Conservation (phyloP, 2,888 invertebrate species). For the Hemaris fuciformis region DNA sequence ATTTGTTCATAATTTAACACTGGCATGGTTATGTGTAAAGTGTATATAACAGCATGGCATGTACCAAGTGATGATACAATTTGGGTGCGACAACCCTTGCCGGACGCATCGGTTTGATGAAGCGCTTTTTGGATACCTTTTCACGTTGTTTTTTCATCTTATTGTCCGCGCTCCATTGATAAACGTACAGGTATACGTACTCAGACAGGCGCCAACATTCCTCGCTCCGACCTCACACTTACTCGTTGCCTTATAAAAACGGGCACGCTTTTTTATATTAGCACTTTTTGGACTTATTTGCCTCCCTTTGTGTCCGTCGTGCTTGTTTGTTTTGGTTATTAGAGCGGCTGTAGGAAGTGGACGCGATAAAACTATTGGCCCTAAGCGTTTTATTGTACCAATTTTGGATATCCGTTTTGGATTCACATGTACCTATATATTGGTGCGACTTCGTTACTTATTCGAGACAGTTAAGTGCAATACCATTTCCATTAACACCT, state of each 20-base stretch:
- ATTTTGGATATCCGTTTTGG: constrained; percentile 72
- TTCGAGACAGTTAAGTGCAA: constrained; percentile 1
- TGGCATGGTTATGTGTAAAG: background rate
- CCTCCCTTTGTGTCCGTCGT: constrained; percentile 72
- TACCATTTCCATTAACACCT: constrained; percentile 61
- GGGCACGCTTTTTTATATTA: constrained; percentile 78
- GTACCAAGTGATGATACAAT: constrained; percentile 13
- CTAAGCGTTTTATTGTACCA: constrained; percentile 80
- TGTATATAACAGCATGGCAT: background rate
- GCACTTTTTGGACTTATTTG: constrained; percentile 78
- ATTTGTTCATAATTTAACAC: too few species aligned
- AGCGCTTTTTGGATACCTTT: constrained; percentile 75
- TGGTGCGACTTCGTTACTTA: constrained; percentile 34
- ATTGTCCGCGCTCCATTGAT: constrained; percentile 79
- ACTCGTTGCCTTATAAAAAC: constrained; percentile 76
- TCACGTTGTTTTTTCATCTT: constrained; percentile 60
- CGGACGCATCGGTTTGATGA: constrained; percentile 76
- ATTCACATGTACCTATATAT: constrained; percentile 44
- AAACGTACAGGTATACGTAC: constrained; percentile 81
- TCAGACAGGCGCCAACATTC: constrained; percentile 82
- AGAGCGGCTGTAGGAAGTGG: constrained; percentile 77
- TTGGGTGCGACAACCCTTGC: constrained; percentile 67
- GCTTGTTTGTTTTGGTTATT: constrained; percentile 80
- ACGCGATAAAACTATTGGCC: constrained; percentile 74
- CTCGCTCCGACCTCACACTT: constrained; percentile 80